Conservation (phyloP, 2,113 vertebrate species). For the Sclerurus mexicanus region DNA sequence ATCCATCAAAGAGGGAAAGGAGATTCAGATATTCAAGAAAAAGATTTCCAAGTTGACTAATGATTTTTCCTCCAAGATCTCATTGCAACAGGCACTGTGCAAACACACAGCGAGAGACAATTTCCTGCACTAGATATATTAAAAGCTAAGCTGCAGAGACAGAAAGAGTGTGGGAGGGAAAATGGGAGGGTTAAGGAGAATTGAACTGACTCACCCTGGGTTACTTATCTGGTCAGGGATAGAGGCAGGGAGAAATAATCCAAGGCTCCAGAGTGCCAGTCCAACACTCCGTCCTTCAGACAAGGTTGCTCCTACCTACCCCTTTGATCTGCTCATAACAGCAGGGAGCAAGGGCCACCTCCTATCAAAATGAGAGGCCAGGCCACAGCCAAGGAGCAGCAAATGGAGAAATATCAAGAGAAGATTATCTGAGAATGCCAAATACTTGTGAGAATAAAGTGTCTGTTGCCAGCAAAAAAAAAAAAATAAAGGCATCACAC, state of each 20-base stretch:
- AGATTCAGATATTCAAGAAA: slow-evolving; percentile 32
- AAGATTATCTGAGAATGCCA: background rate
- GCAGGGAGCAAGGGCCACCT: background rate
- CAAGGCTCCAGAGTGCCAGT: slow-evolving; percentile 8
- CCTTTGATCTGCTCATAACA: background rate
- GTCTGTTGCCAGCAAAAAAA: background rate
- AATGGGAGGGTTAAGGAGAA: slow-evolving; percentile 14
- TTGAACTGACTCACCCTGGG: slow-evolving; percentile 6
- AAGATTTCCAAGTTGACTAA: slow-evolving; percentile 16
- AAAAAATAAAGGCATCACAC: accelerated
- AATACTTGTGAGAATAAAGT: background rate
- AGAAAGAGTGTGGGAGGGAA: slow-evolving; percentile 43
- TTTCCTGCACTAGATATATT: slow-evolving; percentile 37
- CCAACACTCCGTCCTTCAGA: background rate
- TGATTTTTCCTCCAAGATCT: slow-evolving; percentile 34
- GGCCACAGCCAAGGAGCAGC: background rate
- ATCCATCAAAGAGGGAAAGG: slow-evolving; percentile 22
- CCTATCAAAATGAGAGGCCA: background rate
- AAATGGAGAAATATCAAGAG: background rate
- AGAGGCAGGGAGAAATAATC: slow-evolving; percentile 13
- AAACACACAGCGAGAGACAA: background rate
- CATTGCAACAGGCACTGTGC: background rate
- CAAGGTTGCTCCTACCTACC: background rate
- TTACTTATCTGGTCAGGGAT: slow-evolving; percentile 46
- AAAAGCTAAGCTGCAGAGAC: slow-evolving; percentile 31